Evolutionary conservation across 2,888 invertebrate species (phyloP).

Genomic region (Penaeus monodon): DNA sequence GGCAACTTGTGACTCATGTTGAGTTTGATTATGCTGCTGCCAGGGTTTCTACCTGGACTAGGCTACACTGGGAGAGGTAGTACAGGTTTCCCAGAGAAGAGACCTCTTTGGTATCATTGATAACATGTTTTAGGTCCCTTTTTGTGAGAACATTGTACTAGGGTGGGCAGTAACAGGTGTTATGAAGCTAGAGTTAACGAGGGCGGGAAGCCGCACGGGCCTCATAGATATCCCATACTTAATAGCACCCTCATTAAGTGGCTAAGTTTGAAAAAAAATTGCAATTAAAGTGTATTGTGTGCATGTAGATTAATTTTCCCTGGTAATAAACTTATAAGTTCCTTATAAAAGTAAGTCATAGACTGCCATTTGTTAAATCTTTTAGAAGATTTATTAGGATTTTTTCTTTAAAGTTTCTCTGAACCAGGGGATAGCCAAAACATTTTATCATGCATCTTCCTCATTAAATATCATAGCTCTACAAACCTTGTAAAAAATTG

Average conservation of each 20-base stretch:
- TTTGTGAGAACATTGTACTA: slow-evolving; percentile 47
- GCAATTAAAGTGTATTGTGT: slow-evolving; percentile 46
- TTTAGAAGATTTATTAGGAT: slow-evolving; percentile 21
- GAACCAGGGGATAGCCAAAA: slow-evolving; percentile 58
- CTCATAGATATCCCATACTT: slow-evolving; percentile 20
- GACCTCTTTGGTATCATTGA: slow-evolving; percentile 14
- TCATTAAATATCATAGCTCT: slow-evolving; percentile 60
- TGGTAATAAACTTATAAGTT: slow-evolving; percentile 35
- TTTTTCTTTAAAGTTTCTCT: slow-evolving; percentile 37
- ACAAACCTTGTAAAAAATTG: slow-evolving; percentile 60
- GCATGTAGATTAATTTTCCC: slow-evolving; percentile 42
- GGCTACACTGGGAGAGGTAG: slow-evolving; percentile 48
- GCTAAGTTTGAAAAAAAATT: slow-evolving; percentile 37
- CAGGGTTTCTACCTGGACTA: slow-evolving; percentile 57
- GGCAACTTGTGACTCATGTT: slow-evolving; percentile 59
- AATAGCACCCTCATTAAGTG: slow-evolving; percentile 36
- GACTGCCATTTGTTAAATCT: slow-evolving; percentile 19
- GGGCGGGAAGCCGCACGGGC: slow-evolving; percentile 30
- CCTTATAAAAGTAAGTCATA: slow-evolving; percentile 33
- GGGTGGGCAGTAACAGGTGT: slow-evolving; percentile 47
- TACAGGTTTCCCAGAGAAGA: slow-evolving; percentile 15
- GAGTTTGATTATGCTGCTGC: slow-evolving; percentile 52
- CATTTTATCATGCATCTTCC: slow-evolving; percentile 57
- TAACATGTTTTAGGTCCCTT: slow-evolving; percentile 47
- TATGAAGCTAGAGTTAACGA: slow-evolving; percentile 24